Evolutionary conservation across 1,140 invertebrate species (phyloP), one percentile per base, ranked within the genome.

Genomic region (Cyclargus thomasi): DNA sequence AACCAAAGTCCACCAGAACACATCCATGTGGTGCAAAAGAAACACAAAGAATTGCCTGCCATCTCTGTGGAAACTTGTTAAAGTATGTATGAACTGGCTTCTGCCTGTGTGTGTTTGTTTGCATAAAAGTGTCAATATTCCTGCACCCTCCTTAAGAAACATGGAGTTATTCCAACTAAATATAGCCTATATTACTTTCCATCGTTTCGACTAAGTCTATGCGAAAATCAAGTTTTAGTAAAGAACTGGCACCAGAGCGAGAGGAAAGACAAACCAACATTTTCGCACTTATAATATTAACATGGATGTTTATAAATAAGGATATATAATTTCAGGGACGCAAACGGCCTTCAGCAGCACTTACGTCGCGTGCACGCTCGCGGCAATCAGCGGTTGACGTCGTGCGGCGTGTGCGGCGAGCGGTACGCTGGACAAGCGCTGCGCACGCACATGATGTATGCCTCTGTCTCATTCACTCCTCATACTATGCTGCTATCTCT

Each of bases 391-490:
- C 65, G 81, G 2, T 64, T 74, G 0, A 76, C 78, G 53, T 69
- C 78, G 0, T 88, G 85, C 59, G 74, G 63, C 1, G 77, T 82
- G 0, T 88, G 85, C 18, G 83, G 83, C 0, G 77, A 84, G 67
- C 72, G 59, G 1, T 82, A 77, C 18, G 68, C 57, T 1, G 79
- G 75, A 18, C 83, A 80, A 14, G 75, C 79, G 1, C 69, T 87
- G 0, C 74, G 83, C 22, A 87, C 82, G 2, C 85, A 87, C 71
- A 84, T 87, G 81, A 77, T 87, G 85, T 87, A 22, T 78, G 82
- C 72, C 21, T 29, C 29, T 29, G 0, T 29, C 29, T 6, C 5
- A 3, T 5, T 29, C 29, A 7, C 29, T 29, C 29, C 8, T 29
- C 4, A 29, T 29, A 3, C 2, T 29, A 6, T 29, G 0, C 2